Base-by-base conservation (phyloP, 2,797 vertebrate genomes). In the Semotilus atromaculatus region DNA sequence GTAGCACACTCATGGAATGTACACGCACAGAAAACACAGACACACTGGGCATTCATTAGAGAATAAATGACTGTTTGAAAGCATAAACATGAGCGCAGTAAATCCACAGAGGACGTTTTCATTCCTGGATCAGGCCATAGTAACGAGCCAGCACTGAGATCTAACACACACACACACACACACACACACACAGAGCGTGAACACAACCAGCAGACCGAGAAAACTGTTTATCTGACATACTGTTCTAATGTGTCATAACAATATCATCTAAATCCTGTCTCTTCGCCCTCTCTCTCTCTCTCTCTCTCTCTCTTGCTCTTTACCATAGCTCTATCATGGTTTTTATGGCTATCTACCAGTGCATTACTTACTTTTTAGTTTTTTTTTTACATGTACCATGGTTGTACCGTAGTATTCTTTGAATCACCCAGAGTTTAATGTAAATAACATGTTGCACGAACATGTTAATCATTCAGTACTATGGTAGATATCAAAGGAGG, bases 11-110 rank as follows among this genome's bases (percentile, higher is more conserved):
- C 34, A 71, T 78, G 38, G 68, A 72, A 88, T 58, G 58, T 48
- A 79, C 62, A 79, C 80, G 73, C 73, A 86, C 84, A 83, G 80
- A 66, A 36, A 83, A 75, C 55, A 68, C 48, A 84, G 48, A 84
- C 74, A 84, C 75, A 84, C 64, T 75, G 81, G 81, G 60, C 72
- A 83, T 83, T 83, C 81, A 76, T 76, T 75, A 82, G 29, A 83
- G 72, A 83, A 83, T 75, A 83, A 75, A 76, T 76, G 72, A 53
- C 81, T 76, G 72, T 67, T 83, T 67, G 81, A 67, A 83, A 83
- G 72, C 81, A 75, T 64, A 76, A 83, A 83, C 60, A 83, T 67
- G 81, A 67, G 60, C 45, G 5, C 81, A 83, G 81, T 83, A 67
- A 83, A 77, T 84, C 73, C 64, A 80, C 64, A 80, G 78, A 51